phyloP scores from a whole-genome alignment of 2,797 vertebrate species.

The Brachyrhaphis roseni region DNA sequence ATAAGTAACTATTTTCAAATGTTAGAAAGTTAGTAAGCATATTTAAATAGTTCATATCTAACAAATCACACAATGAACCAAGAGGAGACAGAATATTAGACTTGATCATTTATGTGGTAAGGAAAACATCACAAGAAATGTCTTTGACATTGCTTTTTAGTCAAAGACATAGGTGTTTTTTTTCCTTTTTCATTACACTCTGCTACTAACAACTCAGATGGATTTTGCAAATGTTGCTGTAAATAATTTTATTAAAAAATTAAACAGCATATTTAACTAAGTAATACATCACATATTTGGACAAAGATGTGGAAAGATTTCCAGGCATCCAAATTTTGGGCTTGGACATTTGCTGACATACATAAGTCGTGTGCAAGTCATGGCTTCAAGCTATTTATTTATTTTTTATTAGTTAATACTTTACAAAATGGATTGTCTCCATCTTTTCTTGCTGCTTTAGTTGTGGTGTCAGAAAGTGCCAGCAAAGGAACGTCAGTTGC shows the following conservation, averaged over 20 bases:
- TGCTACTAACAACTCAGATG: neutral
- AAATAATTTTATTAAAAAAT: neutral
- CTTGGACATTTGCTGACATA: too few relatives aligned
- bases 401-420: too few relatives aligned
- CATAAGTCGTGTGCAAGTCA: neutral
- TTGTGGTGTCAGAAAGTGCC: slow-evolving; percentile 88
- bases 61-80: neutral
- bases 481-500: slow-evolving; percentile 82
- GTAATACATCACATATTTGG: too few relatives aligned
- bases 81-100: neutral
- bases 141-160: neutral
- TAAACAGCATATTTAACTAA: neutral
- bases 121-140: neutral
- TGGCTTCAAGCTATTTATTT: neutral
- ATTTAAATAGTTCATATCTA: neutral
- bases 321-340: too few relatives aligned
- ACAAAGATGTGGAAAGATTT: too few relatives aligned
- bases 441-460: slow-evolving; percentile 63
- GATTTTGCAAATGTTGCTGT: neutral
- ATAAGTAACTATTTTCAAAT: neutral
- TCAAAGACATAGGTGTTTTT: too few relatives aligned
- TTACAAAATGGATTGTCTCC: too few relatives aligned
- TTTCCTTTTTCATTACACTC: neutral
- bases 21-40: neutral
- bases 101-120: too few relatives aligned